Percentiles rank a stretch among this genome's conserved stretches.
Evolutionary conservation across 2,113 vertebrate genomes (phyloP).

Genomic region (Psilopogon haemacephalus): DNA sequence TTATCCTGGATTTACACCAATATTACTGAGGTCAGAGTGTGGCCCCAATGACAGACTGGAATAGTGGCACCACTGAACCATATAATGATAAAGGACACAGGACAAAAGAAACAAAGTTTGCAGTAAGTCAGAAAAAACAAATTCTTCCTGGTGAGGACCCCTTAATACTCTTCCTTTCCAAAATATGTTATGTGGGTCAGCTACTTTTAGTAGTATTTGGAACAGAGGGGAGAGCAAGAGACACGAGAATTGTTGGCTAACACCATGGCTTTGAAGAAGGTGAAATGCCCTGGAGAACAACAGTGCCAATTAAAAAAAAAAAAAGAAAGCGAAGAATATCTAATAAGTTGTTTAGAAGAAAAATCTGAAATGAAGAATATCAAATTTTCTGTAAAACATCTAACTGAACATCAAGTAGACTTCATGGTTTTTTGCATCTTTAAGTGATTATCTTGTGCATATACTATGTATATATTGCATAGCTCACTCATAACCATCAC

Average conservation of each 20-base stretch:
- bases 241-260: not conserved
- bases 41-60: conserved; percentile 12
- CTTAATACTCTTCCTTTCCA: not conserved
- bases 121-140: not conserved
- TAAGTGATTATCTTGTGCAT: not conserved
- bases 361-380: not conserved
- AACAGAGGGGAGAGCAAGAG: not conserved
- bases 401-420: not conserved
- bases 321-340: not conserved
- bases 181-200: not conserved
- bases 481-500: not conserved
- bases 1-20: conserved; percentile 60
- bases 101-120: conserved; percentile 14
- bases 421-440: not conserved
- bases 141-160: not conserved
- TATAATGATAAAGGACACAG: not conserved
- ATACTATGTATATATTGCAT: not conserved
- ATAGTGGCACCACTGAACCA: conserved; percentile 8
- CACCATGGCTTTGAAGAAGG: not conserved
- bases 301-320: not conserved
- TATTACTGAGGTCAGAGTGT: conserved; percentile 40
- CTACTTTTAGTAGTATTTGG: not conserved
- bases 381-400: not conserved
- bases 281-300: not conserved
- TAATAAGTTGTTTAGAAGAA: not conserved